Base-by-base conservation (phyloP, 2,113 vertebrate genomes). In the Clarias magur region DNA sequence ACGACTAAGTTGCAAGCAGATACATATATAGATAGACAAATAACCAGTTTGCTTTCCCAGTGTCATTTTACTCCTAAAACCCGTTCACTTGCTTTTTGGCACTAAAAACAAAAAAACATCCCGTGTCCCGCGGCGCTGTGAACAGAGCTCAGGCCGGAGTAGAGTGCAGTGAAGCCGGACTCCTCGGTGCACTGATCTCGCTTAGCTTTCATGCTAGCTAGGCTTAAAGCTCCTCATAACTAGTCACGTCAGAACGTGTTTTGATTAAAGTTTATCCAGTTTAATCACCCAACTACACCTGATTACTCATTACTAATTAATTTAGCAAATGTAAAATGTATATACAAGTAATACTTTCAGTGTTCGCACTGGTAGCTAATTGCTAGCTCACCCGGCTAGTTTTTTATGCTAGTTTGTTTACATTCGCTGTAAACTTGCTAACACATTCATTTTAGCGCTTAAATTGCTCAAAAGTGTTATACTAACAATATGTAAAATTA, bases 371-470 rank as follows among this genome's bases (percentile, higher is more conserved):
- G 21, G 23, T 53, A 53, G 73, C 42, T 76, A 76, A 48, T 48
- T 48, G 73, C 73, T 70, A 34, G 30, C 19, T 9, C 10, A 17
- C 63, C 27, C 11, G 19, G 38, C 70, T 76, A 76, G 27, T 53
- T 76, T 53, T n/a, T 1, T 2, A 53, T 76, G 73, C 73, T 76
- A 76, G 73, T 25, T 76, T 75, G 72, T 75, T 76, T 76, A 76
- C 42, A 76, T 12, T 76, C 73, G 0, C 73, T 15, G 38, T 25
- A 75, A 75, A 75, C 72, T 48, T 75, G 19, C 38, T 12, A 17
- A 34, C 4, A 13, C 38, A 25, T 5, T 13, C 10, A 75, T 15
- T 34, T 0, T 3, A 38, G 10, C 27, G 1, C n/a, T 68, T 30
- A 70, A 34, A 70, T 38, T 16, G 16, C 5, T 0, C 19, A 25